phyloP scores from a whole-genome alignment of 1,140 invertebrate genomes.

The Saccostrea cuccullata region DNA sequence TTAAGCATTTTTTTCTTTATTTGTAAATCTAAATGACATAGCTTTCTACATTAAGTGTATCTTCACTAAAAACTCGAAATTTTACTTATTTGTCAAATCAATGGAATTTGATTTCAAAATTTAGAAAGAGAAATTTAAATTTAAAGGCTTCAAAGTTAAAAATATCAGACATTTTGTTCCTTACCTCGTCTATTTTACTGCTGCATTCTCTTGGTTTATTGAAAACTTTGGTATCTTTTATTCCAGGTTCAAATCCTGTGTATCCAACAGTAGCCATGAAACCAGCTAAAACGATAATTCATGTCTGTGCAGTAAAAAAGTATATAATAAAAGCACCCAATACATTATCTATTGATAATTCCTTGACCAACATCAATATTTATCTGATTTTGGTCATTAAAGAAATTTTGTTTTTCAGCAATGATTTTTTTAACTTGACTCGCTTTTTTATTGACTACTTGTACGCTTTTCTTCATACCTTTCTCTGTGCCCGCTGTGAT shows the following conservation, averaged over 20 bases:
- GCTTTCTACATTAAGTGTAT: too few relatives aligned
- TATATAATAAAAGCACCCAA: neutral
- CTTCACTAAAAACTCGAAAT: neutral
- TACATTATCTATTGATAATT: neutral
- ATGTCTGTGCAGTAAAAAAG: neutral
- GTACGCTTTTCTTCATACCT: too few relatives aligned
- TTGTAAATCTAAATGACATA: too few relatives aligned
- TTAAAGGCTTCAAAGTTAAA: neutral
- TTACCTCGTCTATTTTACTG: neutral
- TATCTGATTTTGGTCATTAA: neutral
- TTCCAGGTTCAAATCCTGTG: constrained; percentile 9
- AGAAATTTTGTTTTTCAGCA: neutral
- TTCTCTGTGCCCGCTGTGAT: neutral
- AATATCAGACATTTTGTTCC: neutral
- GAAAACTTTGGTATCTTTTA: neutral
- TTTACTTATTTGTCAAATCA: neutral
- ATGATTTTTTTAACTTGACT: neutral
- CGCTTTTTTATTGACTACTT: neutral
- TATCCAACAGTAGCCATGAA: neutral
- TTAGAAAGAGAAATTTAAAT: neutral
- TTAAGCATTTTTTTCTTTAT: neutral
- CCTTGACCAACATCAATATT: neutral
- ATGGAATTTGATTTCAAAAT: too few relatives aligned
- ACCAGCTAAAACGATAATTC: neutral
- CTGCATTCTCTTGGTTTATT: constrained; percentile 2